Evolutionary conservation across 2,888 invertebrate genomes (phyloP), one percentile per base, ranked within the genome.

Genomic region (Philereme vetulata): DNA sequence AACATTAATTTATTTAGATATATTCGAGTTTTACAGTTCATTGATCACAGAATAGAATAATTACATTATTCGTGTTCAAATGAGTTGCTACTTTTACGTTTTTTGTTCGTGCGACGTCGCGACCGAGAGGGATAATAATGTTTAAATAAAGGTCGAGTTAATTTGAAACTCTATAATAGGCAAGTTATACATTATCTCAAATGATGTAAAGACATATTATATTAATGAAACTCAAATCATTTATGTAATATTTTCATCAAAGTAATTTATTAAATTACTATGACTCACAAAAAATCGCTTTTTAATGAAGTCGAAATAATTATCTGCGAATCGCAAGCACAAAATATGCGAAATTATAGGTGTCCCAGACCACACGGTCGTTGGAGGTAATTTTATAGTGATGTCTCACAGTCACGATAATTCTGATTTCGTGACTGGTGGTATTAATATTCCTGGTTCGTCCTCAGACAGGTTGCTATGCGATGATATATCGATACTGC

Each of bases 401-500:
- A 67, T 75, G 78, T 76, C 72, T 76, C 71, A 67, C 58, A 73
- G 76, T 76, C 78, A 81, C 75, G 78, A 81, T 80, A 77, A 78
- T 79, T 77, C 72, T 70, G 64, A 52, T 77, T 83, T 86, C 89
- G 90, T 89, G 89, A 87, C 89, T 84, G 67, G 72, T 44, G 80
- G 81, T 85, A 82, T 88, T 87, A 84, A 84, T 87, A 88, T 88
- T 83, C 85, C 66, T 64, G 61, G 61, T 66, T 68, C 73, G 78
- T 76, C 67, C 62, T 67, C 56, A 68, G 74, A 76, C 78, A 74
- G 81, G 86, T 87, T 82, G 87, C 85, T 82, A 88, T 81, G 85
- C 75, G 68, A 78, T 84, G 87, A 85, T 88, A 88, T 80, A 84
- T 89, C 89, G 77, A 88, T 88, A 86, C 64, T 67, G 70, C 66